A percentile compares a stretch with the other conserved stretches of the same genome.
These are phyloP conservation scores for Hypomesus transpacificus DNA, from an alignment of 2,113 vertebrate species.

Conservation along the genomic window DNA sequence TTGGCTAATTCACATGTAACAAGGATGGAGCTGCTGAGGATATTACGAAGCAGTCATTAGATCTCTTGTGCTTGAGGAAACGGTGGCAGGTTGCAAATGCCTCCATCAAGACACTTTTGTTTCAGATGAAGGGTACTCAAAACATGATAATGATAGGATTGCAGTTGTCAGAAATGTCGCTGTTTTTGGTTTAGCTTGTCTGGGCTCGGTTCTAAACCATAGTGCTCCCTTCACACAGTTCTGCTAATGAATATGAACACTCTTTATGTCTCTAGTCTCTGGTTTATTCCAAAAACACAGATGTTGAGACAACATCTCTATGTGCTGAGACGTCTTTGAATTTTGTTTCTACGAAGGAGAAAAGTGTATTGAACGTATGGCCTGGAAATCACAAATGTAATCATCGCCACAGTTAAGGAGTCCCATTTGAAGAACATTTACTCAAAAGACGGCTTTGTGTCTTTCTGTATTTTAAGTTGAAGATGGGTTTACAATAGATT, in stretches of 20 bases:
- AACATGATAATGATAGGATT: background rate
- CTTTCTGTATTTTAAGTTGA: slow-evolving; percentile 42
- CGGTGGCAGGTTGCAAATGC: slow-evolving; percentile 18
- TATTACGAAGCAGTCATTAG: background rate
- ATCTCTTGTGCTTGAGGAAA: background rate
- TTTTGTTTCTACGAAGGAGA: slow-evolving; percentile 27
- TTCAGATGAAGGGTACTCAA: slow-evolving; percentile 4
- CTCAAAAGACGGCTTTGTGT: slow-evolving; percentile 49
- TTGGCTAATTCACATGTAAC: background rate
- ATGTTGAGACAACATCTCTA: no score
- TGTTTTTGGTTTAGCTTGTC: no score
- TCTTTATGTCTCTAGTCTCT: no score
- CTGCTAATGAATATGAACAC: no score
- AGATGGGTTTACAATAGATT: slow-evolving; percentile 52
- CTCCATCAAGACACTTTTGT: slow-evolving; percentile 11
- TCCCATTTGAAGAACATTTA: background rate
- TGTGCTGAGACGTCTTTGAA: background rate
- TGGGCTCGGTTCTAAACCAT: no score
- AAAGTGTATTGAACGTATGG: slow-evolving; percentile 25
- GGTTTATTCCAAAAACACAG: no score
- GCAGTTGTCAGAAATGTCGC: background rate
- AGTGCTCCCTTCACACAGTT: no score
- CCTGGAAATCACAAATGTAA: background rate
- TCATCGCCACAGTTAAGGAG: no score
- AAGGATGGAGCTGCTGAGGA: no score